Percentiles rank a stretch among this genome's conserved stretches.
Conservation (phyloP, 2,113 vertebrate species). For the Catharus bicknelli region DNA sequence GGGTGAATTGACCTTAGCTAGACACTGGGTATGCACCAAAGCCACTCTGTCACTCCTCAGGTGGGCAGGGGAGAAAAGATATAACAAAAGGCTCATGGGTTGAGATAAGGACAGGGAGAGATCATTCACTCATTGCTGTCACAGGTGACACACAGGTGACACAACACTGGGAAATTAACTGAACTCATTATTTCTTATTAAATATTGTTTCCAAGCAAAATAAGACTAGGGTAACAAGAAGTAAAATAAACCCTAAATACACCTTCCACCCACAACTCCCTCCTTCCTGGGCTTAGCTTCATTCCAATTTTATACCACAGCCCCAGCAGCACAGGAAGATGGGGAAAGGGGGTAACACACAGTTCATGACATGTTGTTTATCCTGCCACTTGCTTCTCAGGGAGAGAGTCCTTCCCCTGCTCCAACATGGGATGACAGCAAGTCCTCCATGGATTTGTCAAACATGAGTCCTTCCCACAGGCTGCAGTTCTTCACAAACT, state of each 20-base stretch:
- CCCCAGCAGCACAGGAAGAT: rapidly evolving
- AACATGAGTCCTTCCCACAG: background rate
- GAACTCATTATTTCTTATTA: background rate
- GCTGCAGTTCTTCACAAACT: background rate
- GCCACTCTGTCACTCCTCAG: background rate
- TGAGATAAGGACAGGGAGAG: background rate
- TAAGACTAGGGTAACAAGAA: background rate
- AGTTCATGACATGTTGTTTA: too few species aligned
- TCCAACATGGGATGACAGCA: too few species aligned
- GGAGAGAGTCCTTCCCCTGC: background rate
- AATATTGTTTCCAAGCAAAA: background rate
- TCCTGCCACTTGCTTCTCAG: background rate
- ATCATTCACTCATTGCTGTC: background rate
- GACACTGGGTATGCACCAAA: background rate
- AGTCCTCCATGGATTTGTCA: background rate
- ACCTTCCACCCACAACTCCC: background rate
- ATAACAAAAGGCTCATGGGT: background rate
- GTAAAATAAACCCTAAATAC: background rate
- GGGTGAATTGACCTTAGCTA: background rate
- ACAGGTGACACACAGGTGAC: background rate
- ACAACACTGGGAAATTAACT: background rate
- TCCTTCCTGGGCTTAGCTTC: background rate
- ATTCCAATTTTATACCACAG: rapidly evolving
- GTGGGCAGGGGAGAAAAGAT: background rate
- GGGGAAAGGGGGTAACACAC: background rate